Conservation (phyloP, 1,140 invertebrate species). For the Scaptomyza pallida region DNA sequence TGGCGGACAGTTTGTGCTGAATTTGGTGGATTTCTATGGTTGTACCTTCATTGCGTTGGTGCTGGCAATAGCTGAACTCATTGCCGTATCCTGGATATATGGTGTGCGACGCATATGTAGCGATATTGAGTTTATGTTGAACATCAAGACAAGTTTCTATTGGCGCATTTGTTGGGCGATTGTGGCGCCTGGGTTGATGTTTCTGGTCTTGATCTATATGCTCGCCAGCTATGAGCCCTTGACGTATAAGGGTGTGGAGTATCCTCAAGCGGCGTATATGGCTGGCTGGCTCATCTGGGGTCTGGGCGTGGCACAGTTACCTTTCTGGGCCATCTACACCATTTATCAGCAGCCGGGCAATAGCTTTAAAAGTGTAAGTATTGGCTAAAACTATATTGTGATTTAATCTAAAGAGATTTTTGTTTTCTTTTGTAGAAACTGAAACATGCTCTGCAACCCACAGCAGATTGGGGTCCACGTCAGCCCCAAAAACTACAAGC, state of each 20-base stretch:
- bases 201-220: conserved; percentile 88
- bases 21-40: conserved; percentile 93
- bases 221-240: conserved; percentile 85
- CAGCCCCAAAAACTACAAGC: conserved; percentile 60
- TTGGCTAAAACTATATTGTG: not conserved
- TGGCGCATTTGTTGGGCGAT: conserved; percentile 93
- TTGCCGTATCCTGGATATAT: conserved; percentile 90
- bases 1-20: conserved; percentile 94
- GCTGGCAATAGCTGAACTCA: conserved; percentile 89
- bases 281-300: conserved; percentile 85
- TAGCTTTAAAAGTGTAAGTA: conserved; percentile 55
- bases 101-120: conserved; percentile 87
- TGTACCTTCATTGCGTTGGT: conserved; percentile 92
- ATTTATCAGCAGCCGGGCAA: conserved; percentile 67
- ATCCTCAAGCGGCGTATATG: conserved; percentile 84
- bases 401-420: too few relatives aligned
- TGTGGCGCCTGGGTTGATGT: conserved; percentile 89
- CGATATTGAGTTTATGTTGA: conserved; percentile 90
- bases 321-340: conserved; percentile 84
- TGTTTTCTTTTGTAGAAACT: conserved; percentile 48
- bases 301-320: conserved; percentile 84
- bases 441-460: conserved; percentile 54
- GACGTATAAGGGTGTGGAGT: conserved; percentile 84
- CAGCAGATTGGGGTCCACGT: conserved; percentile 64
- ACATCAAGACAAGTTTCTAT: conserved; percentile 88